Evolutionary conservation across 2,888 invertebrate genomes (phyloP), one percentile per base, ranked within the genome.

Genomic region (Ophioninae sp.): DNA sequence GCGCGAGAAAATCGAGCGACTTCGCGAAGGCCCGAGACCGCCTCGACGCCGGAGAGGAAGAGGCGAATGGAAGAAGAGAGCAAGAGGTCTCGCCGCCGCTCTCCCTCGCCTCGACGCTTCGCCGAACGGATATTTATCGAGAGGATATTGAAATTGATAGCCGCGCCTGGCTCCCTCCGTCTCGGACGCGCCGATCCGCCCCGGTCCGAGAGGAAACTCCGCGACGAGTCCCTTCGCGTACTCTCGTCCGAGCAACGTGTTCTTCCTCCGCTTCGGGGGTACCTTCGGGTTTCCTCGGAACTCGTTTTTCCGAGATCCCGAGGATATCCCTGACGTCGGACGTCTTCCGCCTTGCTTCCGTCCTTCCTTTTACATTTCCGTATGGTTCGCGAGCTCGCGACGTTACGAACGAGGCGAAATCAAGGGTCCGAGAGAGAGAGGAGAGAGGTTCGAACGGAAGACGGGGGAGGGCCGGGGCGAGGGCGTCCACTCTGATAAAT

Each of bases 111-210:
- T 82, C 82, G 82, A 73, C 70, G 70, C 74, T 74, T 64, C 85
- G 88, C 89, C 89, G 88, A 89, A 89, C 88, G 89, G 89, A 90
- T 90, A 90, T 90, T 90, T 90, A 90, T 90, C 88, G 89, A 89
- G 88, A 88, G 90, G 88, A 90, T 90, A 90, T 90, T 90, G 90
- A 90, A 90, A 90, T 90, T 89, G 90, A 90, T 90, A 88, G 90
- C 57, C 75, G 87, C 87, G 68, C 81, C 62, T 69, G 10, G 30
- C 75, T 73, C 69, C 62, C 68, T 75, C 78, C 88, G 88, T 89
- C 89, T 89, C 89, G 89, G 90, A 89, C 90, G 90, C 89, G 90
- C 89, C 90, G 90, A 90, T 90, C 90, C 87, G 56, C 20, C 59
- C 85, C 86, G 88, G 87, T 78, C 44, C 44, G 44, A 44, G 44